Base-by-base conservation (phyloP, 2,113 vertebrate species). In the Esox niger region DNA sequence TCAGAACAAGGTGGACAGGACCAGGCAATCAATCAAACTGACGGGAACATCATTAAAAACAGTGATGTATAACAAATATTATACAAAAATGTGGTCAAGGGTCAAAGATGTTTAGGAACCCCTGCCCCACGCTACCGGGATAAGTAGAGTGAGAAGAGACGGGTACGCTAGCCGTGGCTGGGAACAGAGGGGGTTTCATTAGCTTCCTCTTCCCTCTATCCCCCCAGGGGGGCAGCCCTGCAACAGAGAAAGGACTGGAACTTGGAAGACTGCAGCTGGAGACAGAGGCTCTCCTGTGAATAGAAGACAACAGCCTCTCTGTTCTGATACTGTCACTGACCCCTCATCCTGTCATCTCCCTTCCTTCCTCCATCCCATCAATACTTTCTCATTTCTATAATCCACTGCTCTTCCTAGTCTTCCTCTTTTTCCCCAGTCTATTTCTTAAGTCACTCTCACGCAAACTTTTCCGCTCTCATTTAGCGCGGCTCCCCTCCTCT, bases 221-320 rank as follows among this genome's bases (percentile, higher is more conserved):
- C 63, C 66, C 71, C 60, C 68, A 52, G 60, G 66, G 71, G 71
- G 52, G 70, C 76, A 79, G 78, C 79, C 77, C 69, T 32, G 5
- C 74, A 73, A 75, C 69, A 46, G 68, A 43, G 72, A 61, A 66
- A 29, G 27, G 29, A 59, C 11, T 59, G 57, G 26, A 59, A 29
- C 26, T 21, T 52, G 17, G 38, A 43, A 27, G 57, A 26, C 11
- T 75, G 80, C 84, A 87, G 81, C 87, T 85, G 86, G 85, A 79
- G 66, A 90, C 84, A 90, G 83, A 69, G 75, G 62, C 82, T 68
- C 67, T 58, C 76, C 86, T 87, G 83, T 84, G 69, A 59, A 77
- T 52, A 17, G 52, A 60, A 65, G 75, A 88, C 86, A 85, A 83
- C 76, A 68, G 65, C 7, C 66, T 64, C 74, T 82, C 86, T 86